Percentiles rank a stretch among this genome's conserved stretches.
Evolutionary conservation across 2,797 vertebrate genomes (phyloP).

Genomic region (Xiphorhynchus erythropygius): DNA sequence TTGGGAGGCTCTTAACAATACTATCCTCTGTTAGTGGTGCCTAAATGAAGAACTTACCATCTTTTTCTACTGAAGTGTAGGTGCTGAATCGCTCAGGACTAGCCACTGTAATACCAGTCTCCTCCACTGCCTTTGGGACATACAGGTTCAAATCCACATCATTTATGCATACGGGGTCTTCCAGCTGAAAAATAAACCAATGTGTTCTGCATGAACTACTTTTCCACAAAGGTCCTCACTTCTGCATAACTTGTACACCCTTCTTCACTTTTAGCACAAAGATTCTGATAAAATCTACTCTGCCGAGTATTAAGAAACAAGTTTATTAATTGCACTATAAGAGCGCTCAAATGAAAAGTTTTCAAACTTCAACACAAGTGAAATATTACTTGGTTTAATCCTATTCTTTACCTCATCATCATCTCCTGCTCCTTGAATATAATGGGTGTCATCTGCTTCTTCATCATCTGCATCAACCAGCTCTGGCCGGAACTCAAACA

Average conservation of each 20-base stretch:
- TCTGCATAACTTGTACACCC: neutral
- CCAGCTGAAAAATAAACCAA: conserved; percentile 65
- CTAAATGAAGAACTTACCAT: conserved; percentile 79
- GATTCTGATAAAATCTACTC: neutral
- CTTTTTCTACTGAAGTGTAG: conserved; percentile 72
- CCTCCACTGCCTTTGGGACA: conserved; percentile 91
- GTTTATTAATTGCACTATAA: neutral
- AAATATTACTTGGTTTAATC: neutral
- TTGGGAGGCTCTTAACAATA: neutral
- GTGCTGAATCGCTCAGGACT: conserved; percentile 87
- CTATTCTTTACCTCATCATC: conserved; percentile 75
- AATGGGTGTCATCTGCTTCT: conserved; percentile 90
- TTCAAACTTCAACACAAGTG: neutral
- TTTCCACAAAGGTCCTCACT: neutral
- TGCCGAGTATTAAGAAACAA: neutral
- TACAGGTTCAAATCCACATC: conserved; percentile 93
- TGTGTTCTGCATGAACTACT: neutral
- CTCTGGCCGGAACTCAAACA: conserved; percentile 96
- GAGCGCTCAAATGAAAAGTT: neutral
- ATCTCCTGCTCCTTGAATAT: conserved; percentile 76
- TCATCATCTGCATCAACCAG: conserved; percentile 92
- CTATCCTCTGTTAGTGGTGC: rapidly evolving
- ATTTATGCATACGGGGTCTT: conserved; percentile 78
- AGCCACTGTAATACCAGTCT: conserved; percentile 92
- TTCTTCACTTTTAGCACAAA: neutral